phyloP scores from a whole-genome alignment of 2,797 vertebrate species.

The Masticophis lateralis region DNA sequence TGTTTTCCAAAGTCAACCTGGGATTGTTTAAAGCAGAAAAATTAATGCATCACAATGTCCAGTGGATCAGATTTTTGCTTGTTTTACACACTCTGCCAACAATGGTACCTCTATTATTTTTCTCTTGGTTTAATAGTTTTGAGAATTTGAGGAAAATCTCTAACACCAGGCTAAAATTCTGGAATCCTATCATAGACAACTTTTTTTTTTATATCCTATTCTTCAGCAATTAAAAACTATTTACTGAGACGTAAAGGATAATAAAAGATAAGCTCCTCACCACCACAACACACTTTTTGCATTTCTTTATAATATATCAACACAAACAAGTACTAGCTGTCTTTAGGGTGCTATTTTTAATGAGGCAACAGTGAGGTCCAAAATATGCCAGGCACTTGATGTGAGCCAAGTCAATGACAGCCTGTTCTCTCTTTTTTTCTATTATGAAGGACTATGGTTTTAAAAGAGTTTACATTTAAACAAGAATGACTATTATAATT shows the following conservation, averaged over 20 bases:
- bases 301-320: neutral
- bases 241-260: neutral
- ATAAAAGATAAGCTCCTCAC: neutral
- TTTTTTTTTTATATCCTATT: neutral
- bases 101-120: neutral
- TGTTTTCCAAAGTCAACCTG: neutral
- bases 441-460: neutral
- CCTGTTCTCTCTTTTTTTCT: neutral
- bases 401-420: neutral
- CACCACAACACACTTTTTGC: neutral
- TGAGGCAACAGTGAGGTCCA: neutral
- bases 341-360: neutral
- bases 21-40: neutral
- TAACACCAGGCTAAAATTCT: neutral
- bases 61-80: neutral
- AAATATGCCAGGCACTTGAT: neutral
- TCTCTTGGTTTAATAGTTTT: neutral
- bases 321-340: neutral
- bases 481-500: neutral
- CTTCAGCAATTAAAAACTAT: neutral
- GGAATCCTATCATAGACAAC: neutral
- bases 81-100: neutral
- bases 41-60: neutral
- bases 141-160: neutral
- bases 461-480: neutral